Percentiles rank a stretch among this genome's conserved stretches.
phyloP scores from a whole-genome alignment of 2,113 vertebrate genomes.

The Coptodon rendalli region DNA sequence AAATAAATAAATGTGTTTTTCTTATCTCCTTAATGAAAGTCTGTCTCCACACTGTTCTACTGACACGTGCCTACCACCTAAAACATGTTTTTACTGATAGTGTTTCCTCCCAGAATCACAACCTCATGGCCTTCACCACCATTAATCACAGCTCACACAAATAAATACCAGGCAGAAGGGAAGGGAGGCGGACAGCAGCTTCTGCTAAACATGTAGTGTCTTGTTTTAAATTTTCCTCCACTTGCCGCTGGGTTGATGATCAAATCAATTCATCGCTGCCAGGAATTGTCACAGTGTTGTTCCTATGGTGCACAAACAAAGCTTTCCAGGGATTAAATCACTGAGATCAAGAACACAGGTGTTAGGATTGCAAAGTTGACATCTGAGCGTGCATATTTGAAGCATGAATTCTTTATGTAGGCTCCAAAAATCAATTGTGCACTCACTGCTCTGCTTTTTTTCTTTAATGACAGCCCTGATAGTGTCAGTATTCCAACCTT shows the following conservation, averaged over 20 bases:
- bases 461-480: background rate
- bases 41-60: background rate
- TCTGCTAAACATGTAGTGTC: constrained; percentile 6
- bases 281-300: background rate
- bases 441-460: background rate
- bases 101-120: constrained; percentile 14
- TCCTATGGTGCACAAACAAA: background rate
- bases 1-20: background rate
- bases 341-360: background rate
- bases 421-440: background rate
- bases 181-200: background rate
- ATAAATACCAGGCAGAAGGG: constrained; percentile 34
- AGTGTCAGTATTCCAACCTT: background rate
- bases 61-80: constrained; percentile 6
- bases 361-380: background rate
- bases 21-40: background rate
- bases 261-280: background rate
- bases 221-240: background rate
- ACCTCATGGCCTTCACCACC: constrained; percentile 14
- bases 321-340: background rate
- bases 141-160: constrained; percentile 46
- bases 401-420: background rate
- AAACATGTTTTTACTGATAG: constrained; percentile 38
- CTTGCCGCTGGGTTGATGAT: background rate
- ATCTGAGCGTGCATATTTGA: background rate